A percentile compares a stretch with the other conserved stretches of the same genome.
phyloP scores from a whole-genome alignment of 2,113 vertebrate genomes.

The Plotosus lineatus region DNA sequence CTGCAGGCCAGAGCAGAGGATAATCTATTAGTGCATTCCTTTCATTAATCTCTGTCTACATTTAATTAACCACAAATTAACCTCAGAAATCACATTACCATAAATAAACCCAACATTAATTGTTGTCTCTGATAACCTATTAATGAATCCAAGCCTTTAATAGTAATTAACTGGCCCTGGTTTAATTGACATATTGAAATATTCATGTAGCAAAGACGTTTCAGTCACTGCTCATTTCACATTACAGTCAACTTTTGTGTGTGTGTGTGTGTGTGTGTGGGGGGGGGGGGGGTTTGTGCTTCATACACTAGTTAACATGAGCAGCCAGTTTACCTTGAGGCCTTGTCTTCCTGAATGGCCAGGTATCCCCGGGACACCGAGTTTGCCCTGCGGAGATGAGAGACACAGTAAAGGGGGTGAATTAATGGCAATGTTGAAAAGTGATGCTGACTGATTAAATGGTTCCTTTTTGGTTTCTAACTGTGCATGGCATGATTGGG shows the following conservation, averaged over 20 bases:
- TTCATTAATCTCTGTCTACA: slow-evolving; percentile 63
- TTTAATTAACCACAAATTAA: slow-evolving; percentile 74
- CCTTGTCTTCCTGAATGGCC: slow-evolving; percentile 81
- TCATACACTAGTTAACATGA: background rate
- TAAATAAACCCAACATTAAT: slow-evolving; percentile 69
- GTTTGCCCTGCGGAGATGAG: slow-evolving; percentile 68
- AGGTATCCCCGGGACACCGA: slow-evolving; percentile 77
- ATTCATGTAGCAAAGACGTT: slow-evolving; percentile 63
- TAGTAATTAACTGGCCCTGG: slow-evolving; percentile 66
- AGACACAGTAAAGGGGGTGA: background rate
- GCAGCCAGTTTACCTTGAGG: slow-evolving; percentile 67
- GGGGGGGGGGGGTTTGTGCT: too few species aligned
- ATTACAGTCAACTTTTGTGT: slow-evolving; percentile 20
- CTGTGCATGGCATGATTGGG: background rate
- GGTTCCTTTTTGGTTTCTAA: background rate
- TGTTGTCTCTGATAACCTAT: slow-evolving; percentile 69
- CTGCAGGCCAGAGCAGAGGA: slow-evolving; percentile 70
- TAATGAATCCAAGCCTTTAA: slow-evolving; percentile 68
- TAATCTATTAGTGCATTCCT: slow-evolving; percentile 64
- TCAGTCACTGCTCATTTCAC: slow-evolving; percentile 44
- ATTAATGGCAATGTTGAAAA: background rate
- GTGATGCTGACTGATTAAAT: background rate
- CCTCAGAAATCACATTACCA: slow-evolving; percentile 69
- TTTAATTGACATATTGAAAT: slow-evolving; percentile 52
- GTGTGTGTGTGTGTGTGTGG: too few species aligned